These are phyloP conservation scores for Ctenomys sociabilis DNA, from an alignment of 2,113 vertebrate species.

Conservation along the genomic window DNA sequence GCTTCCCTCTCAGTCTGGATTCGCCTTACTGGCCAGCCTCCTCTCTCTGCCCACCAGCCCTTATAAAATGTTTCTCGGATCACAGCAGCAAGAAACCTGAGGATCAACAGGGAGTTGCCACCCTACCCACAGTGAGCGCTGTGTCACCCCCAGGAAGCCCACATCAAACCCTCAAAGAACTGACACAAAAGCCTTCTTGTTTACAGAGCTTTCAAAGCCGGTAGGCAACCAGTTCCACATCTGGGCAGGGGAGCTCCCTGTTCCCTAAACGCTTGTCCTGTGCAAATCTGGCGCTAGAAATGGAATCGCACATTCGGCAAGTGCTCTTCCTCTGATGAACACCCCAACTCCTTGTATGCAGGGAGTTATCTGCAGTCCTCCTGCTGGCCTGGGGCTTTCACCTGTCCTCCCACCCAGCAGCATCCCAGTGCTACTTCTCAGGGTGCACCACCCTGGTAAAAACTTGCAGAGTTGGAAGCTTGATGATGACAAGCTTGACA, in stretches of 20 bases:
- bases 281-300: background rate
- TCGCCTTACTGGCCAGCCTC: background rate
- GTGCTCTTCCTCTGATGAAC: background rate
- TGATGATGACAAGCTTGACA: background rate
- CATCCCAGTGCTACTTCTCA: background rate
- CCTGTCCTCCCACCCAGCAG: background rate
- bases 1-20: background rate
- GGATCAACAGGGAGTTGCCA: background rate
- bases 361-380: background rate
- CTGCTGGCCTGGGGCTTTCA: background rate
- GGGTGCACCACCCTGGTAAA: background rate
- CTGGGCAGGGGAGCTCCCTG: background rate
- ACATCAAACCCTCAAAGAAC: background rate
- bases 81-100: constrained; percentile 41
- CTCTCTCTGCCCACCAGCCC: background rate
- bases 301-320: background rate
- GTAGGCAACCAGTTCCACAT: background rate
- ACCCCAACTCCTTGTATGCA: background rate
- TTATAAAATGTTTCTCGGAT: constrained; percentile 30
- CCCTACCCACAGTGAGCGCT: background rate
- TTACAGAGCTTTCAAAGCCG: background rate
- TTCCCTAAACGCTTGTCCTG: background rate
- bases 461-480: background rate
- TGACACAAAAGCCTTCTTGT: constrained; percentile 43
- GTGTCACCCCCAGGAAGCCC: constrained; percentile 40